A percentile compares a stretch with the other conserved stretches of the same genome.
phyloP scores from a whole-genome alignment of 2,888 invertebrate species.

The Ganaspis brasiliensis region DNA sequence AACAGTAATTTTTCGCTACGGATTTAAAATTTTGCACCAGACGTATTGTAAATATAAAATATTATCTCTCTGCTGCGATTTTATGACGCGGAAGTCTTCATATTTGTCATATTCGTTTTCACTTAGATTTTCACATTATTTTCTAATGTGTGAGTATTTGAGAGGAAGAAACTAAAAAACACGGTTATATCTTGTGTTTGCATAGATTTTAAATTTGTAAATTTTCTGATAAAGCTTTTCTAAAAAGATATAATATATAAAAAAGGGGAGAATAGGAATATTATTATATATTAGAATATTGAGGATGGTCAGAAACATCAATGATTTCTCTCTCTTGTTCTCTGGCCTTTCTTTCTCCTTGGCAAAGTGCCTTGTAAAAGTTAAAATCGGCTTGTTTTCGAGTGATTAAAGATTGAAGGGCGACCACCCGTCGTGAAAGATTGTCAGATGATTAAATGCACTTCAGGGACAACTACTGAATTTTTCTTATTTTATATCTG shows the following conservation, averaged over 20 bases:
- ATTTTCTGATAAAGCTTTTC: too few relatives aligned
- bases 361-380: conserved; percentile 52
- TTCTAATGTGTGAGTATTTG: neutral
- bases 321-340: neutral
- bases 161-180: neutral
- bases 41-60: conserved; percentile 19
- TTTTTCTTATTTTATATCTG: neutral
- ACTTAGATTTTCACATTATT: conserved; percentile 3
- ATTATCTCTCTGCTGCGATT: conserved; percentile 7
- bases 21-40: conserved; percentile 10
- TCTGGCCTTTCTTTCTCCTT: neutral
- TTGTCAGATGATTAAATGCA: conserved; percentile 52
- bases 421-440: conserved; percentile 62
- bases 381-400: conserved; percentile 66
- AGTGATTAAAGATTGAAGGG: conserved; percentile 62
- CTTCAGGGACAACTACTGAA: conserved; percentile 55
- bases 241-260: too few relatives aligned
- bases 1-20: neutral
- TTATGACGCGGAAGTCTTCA: conserved; percentile 30
- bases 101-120: conserved; percentile 13
- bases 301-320: too few relatives aligned
- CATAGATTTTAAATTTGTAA: neutral
- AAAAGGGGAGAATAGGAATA: too few relatives aligned
- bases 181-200: neutral
- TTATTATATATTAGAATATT: too few relatives aligned